Evolutionary conservation across 92 coral and sea anemone genomes (phyloP).

Genomic region (Plumapathes pennacea): DNA sequence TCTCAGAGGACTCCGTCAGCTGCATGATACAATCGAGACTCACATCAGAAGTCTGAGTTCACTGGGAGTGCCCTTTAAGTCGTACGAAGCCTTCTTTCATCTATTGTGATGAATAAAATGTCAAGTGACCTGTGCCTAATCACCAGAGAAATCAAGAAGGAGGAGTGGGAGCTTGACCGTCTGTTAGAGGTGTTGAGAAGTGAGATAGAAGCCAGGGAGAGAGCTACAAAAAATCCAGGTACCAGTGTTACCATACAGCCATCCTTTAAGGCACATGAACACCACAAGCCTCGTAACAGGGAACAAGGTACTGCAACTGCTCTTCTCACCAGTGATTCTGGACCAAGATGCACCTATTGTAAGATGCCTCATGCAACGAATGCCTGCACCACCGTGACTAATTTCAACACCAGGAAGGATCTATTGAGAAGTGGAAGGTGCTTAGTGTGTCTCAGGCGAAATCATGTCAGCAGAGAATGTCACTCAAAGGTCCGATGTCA

Average conservation of each 20-base stretch:
- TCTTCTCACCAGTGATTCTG: not conserved
- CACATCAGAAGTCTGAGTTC: conserved; percentile 47
- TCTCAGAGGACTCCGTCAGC: conserved; percentile 18
- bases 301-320: conserved; percentile 10
- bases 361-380: conserved; percentile 13
- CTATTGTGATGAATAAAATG: conserved; percentile 40
- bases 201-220: conserved; percentile 51
- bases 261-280: not conserved
- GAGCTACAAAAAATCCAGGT: conserved; percentile 3
- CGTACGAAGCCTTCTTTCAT: conserved; percentile 35
- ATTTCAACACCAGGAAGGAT: conserved; percentile 12
- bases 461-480: conserved; percentile 30
- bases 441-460: conserved; percentile 29
- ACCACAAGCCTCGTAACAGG: conserved; percentile 1
- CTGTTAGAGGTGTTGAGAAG: conserved; percentile 10
- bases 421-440: conserved; percentile 40
- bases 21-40: conserved; percentile 41
- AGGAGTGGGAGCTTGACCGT: conserved; percentile 31
- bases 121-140: conserved; percentile 24
- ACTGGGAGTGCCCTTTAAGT: conserved; percentile 39
- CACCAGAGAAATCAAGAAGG: conserved; percentile 27
- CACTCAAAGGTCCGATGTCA: conserved; percentile 15
- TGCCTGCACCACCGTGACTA: conserved; percentile 26
- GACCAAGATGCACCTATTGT: conserved; percentile 40
- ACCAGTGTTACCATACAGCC: not conserved